These are phyloP conservation scores for Notamacropus eugenii DNA, from an alignment of 2,797 vertebrate genomes.

Conservation along the genomic window DNA sequence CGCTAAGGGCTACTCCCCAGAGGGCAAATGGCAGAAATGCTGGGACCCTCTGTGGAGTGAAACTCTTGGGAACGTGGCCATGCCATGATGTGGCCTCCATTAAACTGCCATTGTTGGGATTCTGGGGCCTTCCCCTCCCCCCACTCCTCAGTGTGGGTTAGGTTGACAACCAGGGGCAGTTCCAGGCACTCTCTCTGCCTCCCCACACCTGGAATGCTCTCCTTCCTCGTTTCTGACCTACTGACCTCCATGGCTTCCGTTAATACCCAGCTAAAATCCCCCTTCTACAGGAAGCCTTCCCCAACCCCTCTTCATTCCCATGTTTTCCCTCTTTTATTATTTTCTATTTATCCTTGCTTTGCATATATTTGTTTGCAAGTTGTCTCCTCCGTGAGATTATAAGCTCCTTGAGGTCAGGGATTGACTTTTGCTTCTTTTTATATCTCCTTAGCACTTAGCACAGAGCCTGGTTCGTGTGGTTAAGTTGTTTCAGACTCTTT, in stretches of 20 bases:
- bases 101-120: neutral
- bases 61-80: neutral
- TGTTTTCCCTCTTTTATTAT: too few species aligned
- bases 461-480: too few species aligned
- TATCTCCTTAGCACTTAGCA: too few species aligned
- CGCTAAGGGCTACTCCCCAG: neutral
- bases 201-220: neutral
- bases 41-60: neutral
- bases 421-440: neutral
- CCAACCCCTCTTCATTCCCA: too few species aligned
- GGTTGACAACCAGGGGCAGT: neutral
- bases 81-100: neutral
- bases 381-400: too few species aligned
- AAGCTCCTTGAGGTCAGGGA: too few species aligned
- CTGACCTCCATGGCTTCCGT: neutral
- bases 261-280: neutral
- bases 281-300: neutral
- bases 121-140: neutral
- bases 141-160: neutral
- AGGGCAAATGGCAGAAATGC: constrained; percentile 14
- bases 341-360: neutral
- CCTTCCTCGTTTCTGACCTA: neutral
- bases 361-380: too few species aligned
- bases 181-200: neutral
- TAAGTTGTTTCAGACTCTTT: too few species aligned